Evolutionary conservation across 1,140 invertebrate species (phyloP).

Genomic region (Drosophila lini): DNA sequence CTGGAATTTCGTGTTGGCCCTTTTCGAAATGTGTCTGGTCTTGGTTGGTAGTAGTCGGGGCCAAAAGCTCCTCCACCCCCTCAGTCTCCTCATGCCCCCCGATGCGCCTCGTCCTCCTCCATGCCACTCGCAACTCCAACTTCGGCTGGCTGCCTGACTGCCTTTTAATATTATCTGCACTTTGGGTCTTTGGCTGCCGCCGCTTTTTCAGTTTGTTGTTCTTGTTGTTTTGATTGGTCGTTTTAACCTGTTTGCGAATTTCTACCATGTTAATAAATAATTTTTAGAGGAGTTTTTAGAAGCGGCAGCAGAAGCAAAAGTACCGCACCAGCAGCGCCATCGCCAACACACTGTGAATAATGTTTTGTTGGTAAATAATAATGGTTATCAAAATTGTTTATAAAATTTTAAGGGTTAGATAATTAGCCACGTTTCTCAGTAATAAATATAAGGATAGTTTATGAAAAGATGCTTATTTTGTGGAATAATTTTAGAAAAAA

Average conservation of each 20-base stretch:
- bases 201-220: slow-evolving; percentile 50
- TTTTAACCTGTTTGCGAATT: slow-evolving; percentile 83
- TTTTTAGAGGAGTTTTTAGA: slow-evolving; percentile 79
- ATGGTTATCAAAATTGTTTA: neutral
- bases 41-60: slow-evolving; percentile 52
- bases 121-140: slow-evolving; percentile 19
- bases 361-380: neutral
- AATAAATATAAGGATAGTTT: too few species aligned
- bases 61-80: slow-evolving; percentile 43
- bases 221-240: slow-evolving; percentile 80
- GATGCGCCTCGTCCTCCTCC: slow-evolving; percentile 3
- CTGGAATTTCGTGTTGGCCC: slow-evolving; percentile 82
- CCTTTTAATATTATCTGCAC: slow-evolving; percentile 82
- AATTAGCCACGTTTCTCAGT: too few species aligned
- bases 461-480: too few species aligned
- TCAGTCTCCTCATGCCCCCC: slow-evolving; percentile 9
- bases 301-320: slow-evolving; percentile 60
- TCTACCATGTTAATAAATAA: slow-evolving; percentile 83
- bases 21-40: slow-evolving; percentile 80
- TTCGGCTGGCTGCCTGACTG: slow-evolving; percentile 63
- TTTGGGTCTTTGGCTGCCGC: slow-evolving; percentile 78
- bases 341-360: slow-evolving; percentile 22
- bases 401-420: too few species aligned
- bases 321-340: slow-evolving; percentile 66
- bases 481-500: too few species aligned